Evolutionary conservation across 2,113 vertebrate genomes (phyloP).

Genomic region (Xiphophorus hellerii): DNA sequence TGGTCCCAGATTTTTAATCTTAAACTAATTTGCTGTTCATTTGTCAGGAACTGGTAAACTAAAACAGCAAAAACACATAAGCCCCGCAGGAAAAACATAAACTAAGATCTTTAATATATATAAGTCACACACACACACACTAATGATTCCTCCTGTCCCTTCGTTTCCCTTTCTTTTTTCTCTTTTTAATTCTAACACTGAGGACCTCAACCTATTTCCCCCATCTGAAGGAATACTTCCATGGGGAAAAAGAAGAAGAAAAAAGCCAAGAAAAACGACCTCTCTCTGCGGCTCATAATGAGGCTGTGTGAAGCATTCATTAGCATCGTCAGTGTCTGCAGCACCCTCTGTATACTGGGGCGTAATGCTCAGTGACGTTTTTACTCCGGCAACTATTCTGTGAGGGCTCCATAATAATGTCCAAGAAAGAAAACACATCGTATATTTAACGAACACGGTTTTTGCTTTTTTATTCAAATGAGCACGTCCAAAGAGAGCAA

Average conservation of each 20-base stretch:
- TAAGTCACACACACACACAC: conserved; percentile 28
- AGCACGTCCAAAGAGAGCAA: conserved; percentile 60
- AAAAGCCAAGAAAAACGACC: conserved; percentile 68
- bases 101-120: conserved; percentile 32
- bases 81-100: conserved; percentile 29
- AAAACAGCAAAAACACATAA: conserved; percentile 40
- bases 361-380: conserved; percentile 73
- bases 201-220: conserved; percentile 35
- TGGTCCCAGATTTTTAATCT: conserved; percentile 48
- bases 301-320: conserved; percentile 74
- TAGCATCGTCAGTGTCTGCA: conserved; percentile 74
- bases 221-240: conserved; percentile 60
- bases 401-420: conserved; percentile 71
- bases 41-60: conserved; percentile 44
- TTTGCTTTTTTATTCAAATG: conserved; percentile 73
- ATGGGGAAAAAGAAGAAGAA: conserved; percentile 11
- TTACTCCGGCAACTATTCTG: conserved; percentile 69
- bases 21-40: conserved; percentile 59
- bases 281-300: conserved; percentile 71
- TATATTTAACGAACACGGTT: conserved; percentile 67
- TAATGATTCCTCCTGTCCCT: conserved; percentile 19
- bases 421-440: conserved; percentile 66
- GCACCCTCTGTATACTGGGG: conserved; percentile 52
- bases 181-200: conserved; percentile 35
- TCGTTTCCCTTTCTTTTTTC: conserved; percentile 29